Evolutionary conservation across 1,140 invertebrate genomes (phyloP).

Genomic region (Lamellibrachia luymesi): DNA sequence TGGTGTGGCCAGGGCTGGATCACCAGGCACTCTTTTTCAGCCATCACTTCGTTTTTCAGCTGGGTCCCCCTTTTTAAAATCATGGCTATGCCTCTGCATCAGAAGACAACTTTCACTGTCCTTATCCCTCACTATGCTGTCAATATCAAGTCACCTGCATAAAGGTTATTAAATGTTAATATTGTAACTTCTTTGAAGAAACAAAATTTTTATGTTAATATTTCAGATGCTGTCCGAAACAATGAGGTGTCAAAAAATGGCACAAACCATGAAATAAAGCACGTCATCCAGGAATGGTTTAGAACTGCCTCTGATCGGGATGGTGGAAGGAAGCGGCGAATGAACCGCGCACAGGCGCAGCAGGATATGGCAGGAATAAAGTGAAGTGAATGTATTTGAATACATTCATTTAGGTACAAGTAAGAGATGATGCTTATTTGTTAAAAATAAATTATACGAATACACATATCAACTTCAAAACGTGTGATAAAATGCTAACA

Average conservation of each 20-base stretch:
- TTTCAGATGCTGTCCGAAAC: slow-evolving; percentile 14
- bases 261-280: not conserved
- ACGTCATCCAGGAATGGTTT: not conserved
- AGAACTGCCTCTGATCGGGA: not conserved
- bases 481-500: too few relatives aligned
- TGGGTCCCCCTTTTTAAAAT: not conserved
- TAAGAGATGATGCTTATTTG: too few relatives aligned
- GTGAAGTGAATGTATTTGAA: too few relatives aligned
- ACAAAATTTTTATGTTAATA: not conserved
- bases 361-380: not conserved
- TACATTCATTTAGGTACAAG: too few relatives aligned
- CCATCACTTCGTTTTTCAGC: not conserved
- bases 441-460: too few relatives aligned
- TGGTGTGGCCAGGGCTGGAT: not conserved
- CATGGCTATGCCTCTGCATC: not conserved
- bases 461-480: too few relatives aligned
- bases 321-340: not conserved
- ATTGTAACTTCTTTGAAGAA: not conserved
- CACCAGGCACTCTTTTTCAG: not conserved
- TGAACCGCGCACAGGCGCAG: not conserved
- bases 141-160: not conserved
- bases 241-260: not conserved
- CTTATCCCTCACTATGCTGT: not conserved
- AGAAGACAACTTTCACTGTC: not conserved
- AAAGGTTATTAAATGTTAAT: not conserved